Conservation (phyloP, 2,888 invertebrate species). For the Hydrotaea diabolus region DNA sequence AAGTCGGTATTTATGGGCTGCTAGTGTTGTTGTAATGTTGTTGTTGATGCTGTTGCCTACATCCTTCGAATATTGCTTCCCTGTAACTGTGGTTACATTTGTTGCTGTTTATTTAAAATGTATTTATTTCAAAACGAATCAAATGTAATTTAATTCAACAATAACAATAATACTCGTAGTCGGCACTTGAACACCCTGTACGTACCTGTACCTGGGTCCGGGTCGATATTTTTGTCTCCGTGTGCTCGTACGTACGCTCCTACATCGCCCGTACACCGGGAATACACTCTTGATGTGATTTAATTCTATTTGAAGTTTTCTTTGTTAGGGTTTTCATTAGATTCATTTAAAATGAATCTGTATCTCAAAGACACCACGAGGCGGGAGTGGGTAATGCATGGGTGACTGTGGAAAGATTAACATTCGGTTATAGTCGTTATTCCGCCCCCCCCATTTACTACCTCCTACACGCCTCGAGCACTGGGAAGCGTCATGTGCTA, state of each 20-base stretch:
- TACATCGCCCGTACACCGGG: not conserved
- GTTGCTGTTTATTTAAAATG: constrained; percentile 44
- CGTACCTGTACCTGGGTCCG: not conserved
- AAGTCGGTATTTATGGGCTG: no score
- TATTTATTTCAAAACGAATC: constrained; percentile 52
- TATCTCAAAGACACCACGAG: not conserved
- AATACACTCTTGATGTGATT: constrained; percentile 24
- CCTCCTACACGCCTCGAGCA: no score
- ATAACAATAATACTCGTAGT: constrained; percentile 48
- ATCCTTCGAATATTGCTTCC: not conserved
- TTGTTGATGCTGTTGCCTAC: constrained; percentile 25
- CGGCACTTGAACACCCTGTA: not conserved
- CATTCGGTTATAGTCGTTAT: not conserved
- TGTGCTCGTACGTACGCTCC: not conserved
- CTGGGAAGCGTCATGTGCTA: not conserved
- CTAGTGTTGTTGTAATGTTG: not conserved
- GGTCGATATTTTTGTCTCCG: not conserved
- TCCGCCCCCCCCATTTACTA: not conserved
- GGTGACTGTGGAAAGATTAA: not conserved
- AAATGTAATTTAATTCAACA: constrained; percentile 62
- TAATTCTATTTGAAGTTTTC: constrained; percentile 21
- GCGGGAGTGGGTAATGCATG: constrained; percentile 1
- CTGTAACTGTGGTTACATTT: not conserved
- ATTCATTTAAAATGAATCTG: constrained; percentile 46
- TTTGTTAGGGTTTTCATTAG: constrained; percentile 41